Conservation (phyloP, 2,113 vertebrate species). For the Otolemur garnettii region DNA sequence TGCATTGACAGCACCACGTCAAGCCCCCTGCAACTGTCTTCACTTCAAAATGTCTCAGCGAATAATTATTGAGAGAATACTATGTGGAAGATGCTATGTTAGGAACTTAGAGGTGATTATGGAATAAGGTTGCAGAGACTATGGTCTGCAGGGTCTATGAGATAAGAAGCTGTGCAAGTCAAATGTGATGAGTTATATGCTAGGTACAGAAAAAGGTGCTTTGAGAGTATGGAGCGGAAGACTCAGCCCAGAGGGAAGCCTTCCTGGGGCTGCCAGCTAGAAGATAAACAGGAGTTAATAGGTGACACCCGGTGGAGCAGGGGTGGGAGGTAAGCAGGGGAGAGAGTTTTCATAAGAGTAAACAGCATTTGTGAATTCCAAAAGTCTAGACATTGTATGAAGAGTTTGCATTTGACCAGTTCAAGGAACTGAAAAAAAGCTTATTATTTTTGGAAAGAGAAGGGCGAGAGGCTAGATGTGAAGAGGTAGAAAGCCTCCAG, state of each 20-base stretch:
- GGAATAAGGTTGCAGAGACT: neutral
- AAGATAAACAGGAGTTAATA: neutral
- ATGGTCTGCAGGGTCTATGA: neutral
- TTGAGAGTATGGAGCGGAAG: neutral
- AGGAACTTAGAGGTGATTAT: neutral
- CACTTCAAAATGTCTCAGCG: neutral
- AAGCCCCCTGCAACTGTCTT: neutral
- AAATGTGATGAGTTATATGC: neutral
- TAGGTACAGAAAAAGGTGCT: neutral
- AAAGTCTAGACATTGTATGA: conserved; percentile 50
- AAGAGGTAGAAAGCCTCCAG: neutral
- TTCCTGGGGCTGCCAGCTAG: neutral
- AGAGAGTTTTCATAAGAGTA: conserved; percentile 7
- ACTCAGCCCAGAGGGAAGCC: neutral
- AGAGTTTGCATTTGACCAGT: conserved; percentile 50
- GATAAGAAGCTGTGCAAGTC: conserved; percentile 17
- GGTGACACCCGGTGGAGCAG: neutral
- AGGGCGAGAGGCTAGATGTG: neutral
- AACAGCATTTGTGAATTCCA: neutral
- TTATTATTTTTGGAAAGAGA: conserved; percentile 73
- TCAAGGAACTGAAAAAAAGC: conserved; percentile 48
- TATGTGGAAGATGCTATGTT: neutral
- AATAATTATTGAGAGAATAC: neutral
- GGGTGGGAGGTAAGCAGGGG: no score
- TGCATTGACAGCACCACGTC: neutral